Base-by-base conservation (phyloP, 2,888 invertebrate genomes). In the Notocelia uddmanniana region DNA sequence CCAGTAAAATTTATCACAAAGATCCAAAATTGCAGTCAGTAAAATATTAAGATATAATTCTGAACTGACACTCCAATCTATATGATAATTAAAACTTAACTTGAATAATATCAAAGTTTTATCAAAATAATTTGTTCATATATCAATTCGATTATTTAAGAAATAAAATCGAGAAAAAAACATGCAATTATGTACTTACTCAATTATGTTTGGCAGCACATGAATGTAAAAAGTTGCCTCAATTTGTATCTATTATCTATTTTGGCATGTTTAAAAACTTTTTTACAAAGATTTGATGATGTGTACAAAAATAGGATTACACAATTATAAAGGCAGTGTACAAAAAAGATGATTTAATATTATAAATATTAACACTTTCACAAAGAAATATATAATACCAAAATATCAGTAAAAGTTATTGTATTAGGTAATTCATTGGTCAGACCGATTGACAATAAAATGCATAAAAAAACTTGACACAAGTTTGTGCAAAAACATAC, bases 1-100 rank as follows among this genome's bases (percentile, higher is more conserved):
- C 85, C 86, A 83, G 82, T 83, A 80, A 76, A 78, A 77, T 71
- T 79, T 77, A 77, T 73, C 68, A 76, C 74, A 68, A 68, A 67
- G 54, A 34, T 68, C 37, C 26, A 68, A 59, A 41, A 59, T 37
- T 50, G 58, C 52, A 26, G n/a, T 21, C 57, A 55, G 45, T 26
- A 9, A 18, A 66, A 41, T n/a, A 45, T 26, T 13, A 23, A 34
- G 2, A 11, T 71, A 73, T 76, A 76, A 69, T 75, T 75, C 76
- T 75, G 68, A 9, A 34, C 9, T 34, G 34, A 34, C 34, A 11
- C 9, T 11, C 11, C 13, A 13, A 37, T 13, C 37, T 72, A 74
- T 75, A 68, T 62, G 64, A 59, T 68, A 68, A 76, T 77, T 73
- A 77, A 52, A 75, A 78, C 76, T 80, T 78, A 78, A 77, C 70